phyloP scores from a whole-genome alignment of 2,888 invertebrate species.

The Xestia c-nigrum region DNA sequence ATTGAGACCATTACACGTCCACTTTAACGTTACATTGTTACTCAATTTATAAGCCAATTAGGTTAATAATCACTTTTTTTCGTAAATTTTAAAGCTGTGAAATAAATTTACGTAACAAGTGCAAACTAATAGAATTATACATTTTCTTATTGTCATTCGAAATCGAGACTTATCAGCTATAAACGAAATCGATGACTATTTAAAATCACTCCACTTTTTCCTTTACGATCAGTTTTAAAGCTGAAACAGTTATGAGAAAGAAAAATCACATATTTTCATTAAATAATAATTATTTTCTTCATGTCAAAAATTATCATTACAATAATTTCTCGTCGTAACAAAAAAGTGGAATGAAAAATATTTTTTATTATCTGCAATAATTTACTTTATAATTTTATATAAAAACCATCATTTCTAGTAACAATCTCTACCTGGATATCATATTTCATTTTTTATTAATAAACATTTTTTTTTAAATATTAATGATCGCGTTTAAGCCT shows the following conservation, averaged over 20 bases:
- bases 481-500: slow-evolving; percentile 88
- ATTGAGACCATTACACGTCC: slow-evolving; percentile 16
- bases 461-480: slow-evolving; percentile 84
- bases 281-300: slow-evolving; percentile 76
- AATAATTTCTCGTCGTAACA: slow-evolving; percentile 63
- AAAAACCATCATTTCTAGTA: slow-evolving; percentile 90
- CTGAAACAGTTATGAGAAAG: slow-evolving; percentile 71
- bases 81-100: slow-evolving; percentile 39
- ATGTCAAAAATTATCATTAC: slow-evolving; percentile 42
- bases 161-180: slow-evolving; percentile 85
- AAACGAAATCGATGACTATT: slow-evolving; percentile 81
- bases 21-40: slow-evolving; percentile 28
- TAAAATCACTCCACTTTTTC: slow-evolving; percentile 75
- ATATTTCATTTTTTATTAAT: slow-evolving; percentile 85
- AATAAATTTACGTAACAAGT: slow-evolving; percentile 58
- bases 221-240: slow-evolving; percentile 77
- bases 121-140: slow-evolving; percentile 48
- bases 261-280: slow-evolving; percentile 66
- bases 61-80: slow-evolving; percentile 2
- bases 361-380: slow-evolving; percentile 78
- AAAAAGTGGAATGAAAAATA: slow-evolving; percentile 75
- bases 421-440: slow-evolving; percentile 89
- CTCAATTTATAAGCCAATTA: slow-evolving; percentile 23
- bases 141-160: slow-evolving; percentile 67
- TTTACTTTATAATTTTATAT: slow-evolving; percentile 83